Base-by-base conservation (phyloP, 2,797 vertebrate genomes). In the Trichosurus vulpecula region DNA sequence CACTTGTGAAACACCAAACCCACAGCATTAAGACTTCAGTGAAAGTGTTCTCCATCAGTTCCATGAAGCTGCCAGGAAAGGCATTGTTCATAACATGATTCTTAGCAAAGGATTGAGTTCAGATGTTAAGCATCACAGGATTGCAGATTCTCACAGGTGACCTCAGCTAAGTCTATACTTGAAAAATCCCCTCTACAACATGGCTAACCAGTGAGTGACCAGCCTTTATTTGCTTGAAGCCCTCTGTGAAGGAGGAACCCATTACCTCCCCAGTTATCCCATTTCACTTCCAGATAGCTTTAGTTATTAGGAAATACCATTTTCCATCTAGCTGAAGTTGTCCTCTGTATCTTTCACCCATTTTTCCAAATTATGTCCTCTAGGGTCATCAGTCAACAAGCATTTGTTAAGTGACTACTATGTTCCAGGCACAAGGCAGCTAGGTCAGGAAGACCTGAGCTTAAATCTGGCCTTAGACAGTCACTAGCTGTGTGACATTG, bases 51-150 rank as follows among this genome's bases (percentile, higher is more conserved):
- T 54, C 56, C 51, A 90, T 25, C 29, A 51, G 87, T 81, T 54
- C 90, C 27, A 87, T 41, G 93, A 97, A 90, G 91, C 89, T 90
- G 53, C 94, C 56, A 96, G 91, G 41, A 90, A 55, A 4, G 25
- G 41, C n/a, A 61, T 92, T 94, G 57, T 54, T 96, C 92, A 92
- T 93, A 94, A 93, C 91, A 58, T 91, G 31, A 92, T 94, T 31
- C 47, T 95, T 31, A 91, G 29, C 19, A 94, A n/a, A 96, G 35
- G 96, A 56, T 29, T 66, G 93, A 95, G 52, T 55, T 94, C 66
- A 96, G 47, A 31, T 81, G n/a, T 16, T 16, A 25, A 81, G 19
- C 6, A 81, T 47, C n/a, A 81, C 2, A 81, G 8, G 19, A 81
- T 9, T 41, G 66, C 2, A 81, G n/a, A 81, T 25, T 81, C n/a